Base-by-base conservation (phyloP, 2,797 vertebrate species). In the Chelidonichthys spinosus region DNA sequence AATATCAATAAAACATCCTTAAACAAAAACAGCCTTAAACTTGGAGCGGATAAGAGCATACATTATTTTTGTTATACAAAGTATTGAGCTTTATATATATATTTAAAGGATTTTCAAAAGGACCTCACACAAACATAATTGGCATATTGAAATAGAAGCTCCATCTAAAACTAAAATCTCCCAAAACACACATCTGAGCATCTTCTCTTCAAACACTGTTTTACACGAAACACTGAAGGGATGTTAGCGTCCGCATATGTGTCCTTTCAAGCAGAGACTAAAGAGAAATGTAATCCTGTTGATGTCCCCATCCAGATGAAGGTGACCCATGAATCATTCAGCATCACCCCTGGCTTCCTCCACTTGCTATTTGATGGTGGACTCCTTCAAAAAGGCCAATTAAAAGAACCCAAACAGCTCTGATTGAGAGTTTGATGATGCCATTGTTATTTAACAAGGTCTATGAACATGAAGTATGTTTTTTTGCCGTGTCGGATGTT, bases 381-480 rank as follows among this genome's bases (percentile, higher is more conserved):
- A 68, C 78, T 87, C 87, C 85, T 2, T 90, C 83, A 74, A 63
- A 81, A 85, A 83, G 74, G 63, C 90, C 89, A 93, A 93, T 93
- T 92, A 94, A 87, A 91, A 79, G 43, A 87, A 76, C 65, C 87
- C 81, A 87, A 84, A 85, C 66, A 61, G 87, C 79, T 87, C 69
- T 80, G 78, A 86, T 83, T 72, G 62, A 79, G 78, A 83, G 79
- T 92, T 90, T 90, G 82, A 88, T 47, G 72, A 92, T 72, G 91
- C 86, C 33, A 58, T 65, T 88, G 76, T 78, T 82, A 82, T 91
- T 91, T 84, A 92, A 92, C 86, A 90, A 87, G 87, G 86, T 91
- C 87, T 86, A 82, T 79, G 83, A 88, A 91, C 74, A 88, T 87
- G 81, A 92, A 91, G 85, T 83, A 91, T 84, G 59, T 81, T 73